phyloP scores from a whole-genome alignment of 2,113 vertebrate species.

The Calyptommatus sinebrachiatus region DNA sequence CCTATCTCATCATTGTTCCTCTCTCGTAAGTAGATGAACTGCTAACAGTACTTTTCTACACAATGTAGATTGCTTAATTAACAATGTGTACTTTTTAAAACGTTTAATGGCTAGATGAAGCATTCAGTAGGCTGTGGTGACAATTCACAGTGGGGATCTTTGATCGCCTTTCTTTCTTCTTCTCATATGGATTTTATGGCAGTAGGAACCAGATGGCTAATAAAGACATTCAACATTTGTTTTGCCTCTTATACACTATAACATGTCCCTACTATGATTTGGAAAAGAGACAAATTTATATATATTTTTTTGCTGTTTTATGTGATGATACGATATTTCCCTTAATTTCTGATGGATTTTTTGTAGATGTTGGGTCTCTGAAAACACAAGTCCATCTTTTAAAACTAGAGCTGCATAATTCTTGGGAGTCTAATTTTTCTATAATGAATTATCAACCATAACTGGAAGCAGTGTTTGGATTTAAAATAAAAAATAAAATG shows the following conservation, averaged over 20 bases:
- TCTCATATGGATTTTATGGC: background rate
- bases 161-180: slow-evolving; percentile 15
- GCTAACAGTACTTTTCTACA: background rate
- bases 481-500: background rate
- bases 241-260: slow-evolving; percentile 3
- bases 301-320: background rate
- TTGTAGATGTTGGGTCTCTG: background rate
- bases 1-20: slow-evolving; percentile 97
- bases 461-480: background rate
- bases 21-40: slow-evolving; percentile 86
- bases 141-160: background rate
- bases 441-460: background rate
- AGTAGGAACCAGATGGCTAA: background rate
- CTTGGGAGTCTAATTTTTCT: background rate
- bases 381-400: background rate
- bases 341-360: background rate
- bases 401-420: too few relatives aligned
- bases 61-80: slow-evolving; percentile 9
- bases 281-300: background rate
- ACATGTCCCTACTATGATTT: slow-evolving; percentile 11
- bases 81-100: background rate
- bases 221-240: background rate
- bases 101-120: slow-evolving; percentile 1
- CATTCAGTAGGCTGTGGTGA: background rate
- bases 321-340: background rate